phyloP scores from a whole-genome alignment of 2,888 invertebrate genomes.

The Argyra leucocephala region DNA sequence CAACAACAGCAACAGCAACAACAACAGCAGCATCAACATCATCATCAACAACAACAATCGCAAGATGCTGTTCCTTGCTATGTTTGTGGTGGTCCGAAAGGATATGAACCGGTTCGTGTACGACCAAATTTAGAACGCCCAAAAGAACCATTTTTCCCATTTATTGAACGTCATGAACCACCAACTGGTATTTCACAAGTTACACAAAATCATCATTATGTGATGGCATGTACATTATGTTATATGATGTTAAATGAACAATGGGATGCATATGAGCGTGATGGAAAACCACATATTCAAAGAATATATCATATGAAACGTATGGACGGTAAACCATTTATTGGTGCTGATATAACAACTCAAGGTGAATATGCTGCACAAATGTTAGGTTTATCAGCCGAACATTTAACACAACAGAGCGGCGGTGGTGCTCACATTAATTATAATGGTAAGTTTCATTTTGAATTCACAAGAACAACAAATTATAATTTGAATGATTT shows the following conservation, averaged over 20 bases:
- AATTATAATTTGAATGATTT: too few species aligned
- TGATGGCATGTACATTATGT: conserved; percentile 76
- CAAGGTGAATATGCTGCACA: conserved; percentile 90
- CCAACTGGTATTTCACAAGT: conserved; percentile 55
- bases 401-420: conserved; percentile 38
- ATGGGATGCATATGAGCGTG: conserved; percentile 84
- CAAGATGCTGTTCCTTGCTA: conserved; percentile 48
- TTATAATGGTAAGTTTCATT: conserved; percentile 14
- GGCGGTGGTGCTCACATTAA: conserved; percentile 14
- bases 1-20: conserved; percentile 22
- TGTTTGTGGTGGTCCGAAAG: conserved; percentile 65
- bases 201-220: conserved; percentile 43
- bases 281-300: conserved; percentile 74
- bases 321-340: conserved; percentile 81
- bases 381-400: conserved; percentile 65
- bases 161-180: conserved; percentile 79
- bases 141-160: conserved; percentile 80
- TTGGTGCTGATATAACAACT: conserved; percentile 78
- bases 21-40: conserved; percentile 20
- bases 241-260: conserved; percentile 77
- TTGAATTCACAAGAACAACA: background rate
- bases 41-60: conserved; percentile 26
- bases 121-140: conserved; percentile 60
- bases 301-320: conserved; percentile 88
- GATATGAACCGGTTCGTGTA: conserved; percentile 53